Percentiles rank a stretch among this genome's conserved stretches.
Conservation (phyloP, 2,113 vertebrate species). For the Drymodes brunneopygia region DNA sequence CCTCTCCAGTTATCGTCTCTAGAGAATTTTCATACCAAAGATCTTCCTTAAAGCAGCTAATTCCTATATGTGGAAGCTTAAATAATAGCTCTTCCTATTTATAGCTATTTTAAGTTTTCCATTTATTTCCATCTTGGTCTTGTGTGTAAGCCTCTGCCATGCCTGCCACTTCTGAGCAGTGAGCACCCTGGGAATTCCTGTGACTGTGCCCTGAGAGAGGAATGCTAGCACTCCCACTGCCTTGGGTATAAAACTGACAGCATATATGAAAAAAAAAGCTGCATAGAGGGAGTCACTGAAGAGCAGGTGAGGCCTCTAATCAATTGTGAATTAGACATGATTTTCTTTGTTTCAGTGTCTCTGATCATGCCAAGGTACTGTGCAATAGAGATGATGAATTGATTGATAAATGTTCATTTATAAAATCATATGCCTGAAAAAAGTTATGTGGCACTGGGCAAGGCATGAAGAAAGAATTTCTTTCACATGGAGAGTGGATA, state of each 20-base stretch:
- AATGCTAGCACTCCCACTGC: not conserved
- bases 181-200: not conserved
- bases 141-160: not conserved
- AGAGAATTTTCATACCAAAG: not conserved
- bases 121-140: not conserved
- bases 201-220: not conserved
- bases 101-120: not conserved
- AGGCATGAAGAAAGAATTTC: not conserved
- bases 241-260: not conserved
- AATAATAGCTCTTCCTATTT: constrained; percentile 18
- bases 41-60: not conserved
- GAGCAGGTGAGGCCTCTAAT: not conserved
- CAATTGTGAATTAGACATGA: not conserved
- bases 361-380: not conserved
- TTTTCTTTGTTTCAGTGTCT: not conserved
- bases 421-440: not conserved
- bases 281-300: not conserved
- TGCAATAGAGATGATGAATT: not conserved
- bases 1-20: not conserved
- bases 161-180: not conserved
- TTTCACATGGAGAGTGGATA: not conserved
- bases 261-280: not conserved
- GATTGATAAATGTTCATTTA: not conserved
- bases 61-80: not conserved
- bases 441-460: not conserved